Evolutionary conservation across 1,140 invertebrate genomes (phyloP), one percentile per base, ranked within the genome.

Genomic region (Pseudomyrmex pallidus): DNA sequence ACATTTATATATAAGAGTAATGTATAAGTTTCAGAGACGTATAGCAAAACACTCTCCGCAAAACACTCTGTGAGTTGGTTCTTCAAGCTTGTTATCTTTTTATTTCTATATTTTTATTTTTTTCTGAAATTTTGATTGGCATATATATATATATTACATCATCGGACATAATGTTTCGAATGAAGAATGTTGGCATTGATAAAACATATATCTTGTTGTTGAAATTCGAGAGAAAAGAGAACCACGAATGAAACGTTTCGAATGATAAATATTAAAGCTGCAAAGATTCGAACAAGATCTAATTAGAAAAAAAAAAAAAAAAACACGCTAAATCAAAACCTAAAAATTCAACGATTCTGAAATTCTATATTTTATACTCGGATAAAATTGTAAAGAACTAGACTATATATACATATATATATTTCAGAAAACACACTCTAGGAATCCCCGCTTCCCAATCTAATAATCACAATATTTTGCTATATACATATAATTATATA

Each of bases 111-210:
- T 46, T 13, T 57, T 61, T 20, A 15, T 63, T 50, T 15, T 15
- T 76, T 15, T 56, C 12, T 61, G 44, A 17, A 50, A 80, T 80
- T 57, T 64, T 59, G 66, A 70, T 50, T 68, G 48, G 44, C 66
- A 48, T 64, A 62, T 64, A 62, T 78, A 48, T 64, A 62, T 64
- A 62, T 78, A n/a, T 68, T 70, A 12, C 61, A 48, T 48, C 50
- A 52, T 80, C 57, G 20, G 44, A 80, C 20, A 22, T 61, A 10
- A n/a, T n/a, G n/a, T 46, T 48, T 62, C 17, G 20, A 1, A 1
- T 59, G n/a, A n/a, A 12, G 46, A 59, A 10, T 63, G 13, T 67
- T 50, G 7, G 12, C 64, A n/a, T 67, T 50, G 13, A 50, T 67
- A 52, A 22, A 25, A 7, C 15, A 44, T 52, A 22, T 76, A 35